Percentiles rank a stretch among this genome's conserved stretches.
phyloP scores from a whole-genome alignment of 2,888 invertebrate genomes.

The Dicyrtoma fusca region DNA sequence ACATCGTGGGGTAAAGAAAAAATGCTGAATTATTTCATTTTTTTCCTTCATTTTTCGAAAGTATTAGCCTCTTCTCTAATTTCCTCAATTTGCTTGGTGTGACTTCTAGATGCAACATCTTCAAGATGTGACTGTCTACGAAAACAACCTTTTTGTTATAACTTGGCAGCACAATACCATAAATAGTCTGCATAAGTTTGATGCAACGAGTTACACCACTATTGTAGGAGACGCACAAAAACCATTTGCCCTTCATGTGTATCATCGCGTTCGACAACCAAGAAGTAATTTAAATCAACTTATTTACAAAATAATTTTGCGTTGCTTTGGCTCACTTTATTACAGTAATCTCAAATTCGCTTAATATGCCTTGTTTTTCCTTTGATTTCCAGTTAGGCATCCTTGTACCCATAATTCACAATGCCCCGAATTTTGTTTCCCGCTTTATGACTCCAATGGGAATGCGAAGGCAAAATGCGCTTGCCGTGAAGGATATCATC shows the following conservation, averaged over 20 bases:
- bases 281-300: slow-evolving; percentile 62
- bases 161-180: slow-evolving; percentile 72
- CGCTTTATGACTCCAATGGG: slow-evolving; percentile 63
- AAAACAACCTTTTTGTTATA: slow-evolving; percentile 73
- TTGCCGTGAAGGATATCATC: slow-evolving; percentile 48
- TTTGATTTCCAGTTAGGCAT: slow-evolving; percentile 15
- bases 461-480: slow-evolving; percentile 67
- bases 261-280: slow-evolving; percentile 78
- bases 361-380: not conserved
- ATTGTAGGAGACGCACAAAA: slow-evolving; percentile 64
- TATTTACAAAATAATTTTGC: slow-evolving; percentile 48
- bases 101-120: slow-evolving; percentile 67
- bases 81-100: slow-evolving; percentile 36
- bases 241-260: slow-evolving; percentile 71
- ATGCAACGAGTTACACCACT: slow-evolving; percentile 62
- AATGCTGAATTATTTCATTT: slow-evolving; percentile 8
- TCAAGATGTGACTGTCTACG: slow-evolving; percentile 74
- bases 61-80: too few relatives aligned
- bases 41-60: slow-evolving; percentile 11
- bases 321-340: not conserved
- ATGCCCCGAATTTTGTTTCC: slow-evolving; percentile 78
- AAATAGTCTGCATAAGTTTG: slow-evolving; percentile 67
- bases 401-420: slow-evolving; percentile 7
- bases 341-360: not conserved
- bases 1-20: slow-evolving; percentile 62